Percentiles rank a stretch among this genome's conserved stretches.
Evolutionary conservation across 2,888 invertebrate species (phyloP).

Genomic region (Drosophila greeni): DNA sequence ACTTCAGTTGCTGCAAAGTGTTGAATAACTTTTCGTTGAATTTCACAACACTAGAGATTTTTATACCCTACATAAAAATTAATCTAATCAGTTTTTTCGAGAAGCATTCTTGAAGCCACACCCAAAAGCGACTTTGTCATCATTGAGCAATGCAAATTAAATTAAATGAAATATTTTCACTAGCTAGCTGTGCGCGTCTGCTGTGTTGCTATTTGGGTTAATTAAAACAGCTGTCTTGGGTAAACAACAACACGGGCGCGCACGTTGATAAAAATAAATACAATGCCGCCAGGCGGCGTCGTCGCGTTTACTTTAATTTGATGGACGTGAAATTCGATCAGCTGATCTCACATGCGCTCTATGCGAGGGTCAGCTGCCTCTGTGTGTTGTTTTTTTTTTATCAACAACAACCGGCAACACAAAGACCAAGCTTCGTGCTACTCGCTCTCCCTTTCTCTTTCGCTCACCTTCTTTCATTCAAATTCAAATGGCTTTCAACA

Average conservation of each 20-base stretch:
- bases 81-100: neutral
- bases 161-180: slow-evolving; percentile 32
- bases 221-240: slow-evolving; percentile 68
- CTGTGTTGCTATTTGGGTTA: slow-evolving; percentile 61
- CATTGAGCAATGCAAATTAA: slow-evolving; percentile 32
- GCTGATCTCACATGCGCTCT: slow-evolving; percentile 56
- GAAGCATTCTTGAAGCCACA: neutral
- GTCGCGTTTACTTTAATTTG: slow-evolving; percentile 42
- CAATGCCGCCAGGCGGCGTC: slow-evolving; percentile 22
- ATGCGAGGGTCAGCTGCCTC: slow-evolving; percentile 61
- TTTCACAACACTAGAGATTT: neutral
- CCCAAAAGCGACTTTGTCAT: slow-evolving; percentile 14
- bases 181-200: slow-evolving; percentile 28
- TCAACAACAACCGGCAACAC: slow-evolving; percentile 32
- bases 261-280: slow-evolving; percentile 47
- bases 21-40: neutral
- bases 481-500: slow-evolving; percentile 56
- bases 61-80: neutral
- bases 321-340: slow-evolving; percentile 67
- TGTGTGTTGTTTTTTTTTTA: slow-evolving; percentile 21
- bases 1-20: too few species aligned
- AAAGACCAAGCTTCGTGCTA: slow-evolving; percentile 29
- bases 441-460: slow-evolving; percentile 11
- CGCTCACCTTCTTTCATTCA: slow-evolving; percentile 33
- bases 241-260: slow-evolving; percentile 35